Evolutionary conservation across 1,140 invertebrate species (phyloP).

Genomic region (Halotydeus destructor): DNA sequence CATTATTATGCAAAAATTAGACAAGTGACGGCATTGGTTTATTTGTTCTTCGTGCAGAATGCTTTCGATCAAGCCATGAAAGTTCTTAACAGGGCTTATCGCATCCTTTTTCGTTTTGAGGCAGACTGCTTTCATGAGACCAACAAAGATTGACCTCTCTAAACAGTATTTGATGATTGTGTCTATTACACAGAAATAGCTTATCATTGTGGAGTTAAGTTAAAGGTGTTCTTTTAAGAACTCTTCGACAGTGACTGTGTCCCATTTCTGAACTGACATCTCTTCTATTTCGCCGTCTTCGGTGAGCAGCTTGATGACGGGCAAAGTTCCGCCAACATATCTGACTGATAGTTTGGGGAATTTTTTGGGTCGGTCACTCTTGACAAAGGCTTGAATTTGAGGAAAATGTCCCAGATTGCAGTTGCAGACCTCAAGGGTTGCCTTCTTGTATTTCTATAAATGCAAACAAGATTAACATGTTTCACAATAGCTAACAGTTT

Average conservation of each 20-base stretch:
- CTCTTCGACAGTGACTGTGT: constrained; percentile 84
- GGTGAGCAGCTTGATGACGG: constrained; percentile 71
- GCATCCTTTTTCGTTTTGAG: no score
- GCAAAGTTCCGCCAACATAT: constrained; percentile 73
- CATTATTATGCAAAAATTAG: no score
- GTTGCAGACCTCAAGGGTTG: constrained; percentile 17
- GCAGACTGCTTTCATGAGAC: no score
- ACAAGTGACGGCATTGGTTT: no score
- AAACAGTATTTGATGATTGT: no score
- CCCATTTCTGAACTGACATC: constrained; percentile 41
- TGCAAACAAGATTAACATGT: not conserved
- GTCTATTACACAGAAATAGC: no score
- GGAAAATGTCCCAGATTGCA: constrained; percentile 27
- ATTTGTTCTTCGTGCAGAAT: no score
- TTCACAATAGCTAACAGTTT: no score
- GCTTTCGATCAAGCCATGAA: no score
- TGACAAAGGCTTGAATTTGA: constrained; percentile 86
- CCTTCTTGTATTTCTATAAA: constrained; percentile 37
- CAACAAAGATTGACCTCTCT: no score
- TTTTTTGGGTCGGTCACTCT: constrained; percentile 54
- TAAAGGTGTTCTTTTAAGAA: constrained; percentile 43
- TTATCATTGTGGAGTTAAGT: no score
- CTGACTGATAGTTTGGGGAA: constrained; percentile 71
- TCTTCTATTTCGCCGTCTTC: constrained; percentile 52
- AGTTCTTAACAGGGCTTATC: no score